These are phyloP conservation scores for Nephrotoma flavescens DNA, from an alignment of 2,888 invertebrate genomes.

Conservation along the genomic window DNA sequence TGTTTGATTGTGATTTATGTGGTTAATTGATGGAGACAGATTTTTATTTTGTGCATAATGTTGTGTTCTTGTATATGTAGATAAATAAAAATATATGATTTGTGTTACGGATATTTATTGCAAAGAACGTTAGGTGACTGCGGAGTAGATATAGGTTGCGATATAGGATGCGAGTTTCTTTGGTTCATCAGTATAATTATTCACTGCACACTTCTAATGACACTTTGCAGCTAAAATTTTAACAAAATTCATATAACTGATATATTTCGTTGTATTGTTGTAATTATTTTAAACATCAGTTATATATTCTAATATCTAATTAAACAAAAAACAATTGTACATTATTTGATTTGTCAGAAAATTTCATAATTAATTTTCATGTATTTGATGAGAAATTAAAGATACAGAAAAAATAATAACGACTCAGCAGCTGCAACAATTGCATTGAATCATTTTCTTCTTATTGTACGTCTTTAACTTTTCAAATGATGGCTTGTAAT, in stretches of 20 bases:
- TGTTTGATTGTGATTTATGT: background rate
- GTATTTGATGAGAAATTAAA: background rate
- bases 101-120: background rate
- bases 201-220: too few relatives aligned
- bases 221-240: background rate
- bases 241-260: background rate
- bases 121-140: background rate
- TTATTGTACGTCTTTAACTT: background rate
- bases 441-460: background rate
- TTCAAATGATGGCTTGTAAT: background rate
- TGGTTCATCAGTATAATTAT: too few relatives aligned
- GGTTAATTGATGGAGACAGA: background rate
- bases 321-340: background rate
- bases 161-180: too few relatives aligned
- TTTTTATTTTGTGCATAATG: background rate
- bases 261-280: background rate
- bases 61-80: background rate
- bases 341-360: background rate
- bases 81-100: background rate
- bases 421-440: background rate
- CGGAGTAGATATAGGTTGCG: too few relatives aligned
- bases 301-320: background rate
- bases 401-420: background rate
- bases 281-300: background rate
- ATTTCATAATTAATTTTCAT: background rate